phyloP scores from a whole-genome alignment of 2,888 invertebrate species.

The Synergus umbraculus region DNA sequence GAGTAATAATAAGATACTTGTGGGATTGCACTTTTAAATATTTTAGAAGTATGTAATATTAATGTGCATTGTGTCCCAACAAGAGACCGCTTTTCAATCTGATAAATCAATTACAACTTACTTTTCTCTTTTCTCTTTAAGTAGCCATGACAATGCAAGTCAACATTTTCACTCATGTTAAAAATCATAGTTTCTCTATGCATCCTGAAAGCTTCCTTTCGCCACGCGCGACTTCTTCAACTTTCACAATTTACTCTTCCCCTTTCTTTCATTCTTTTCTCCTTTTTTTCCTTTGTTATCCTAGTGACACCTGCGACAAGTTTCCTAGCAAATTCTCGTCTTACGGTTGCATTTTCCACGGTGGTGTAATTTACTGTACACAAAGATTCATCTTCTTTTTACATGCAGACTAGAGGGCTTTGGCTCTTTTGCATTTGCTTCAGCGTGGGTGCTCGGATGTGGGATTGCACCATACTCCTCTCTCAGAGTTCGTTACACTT shows the following conservation, averaged over 20 bases:
- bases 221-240: neutral
- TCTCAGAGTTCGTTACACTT: constrained; percentile 52
- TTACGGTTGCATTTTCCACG: constrained; percentile 46
- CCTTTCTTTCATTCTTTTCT: neutral
- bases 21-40: no score
- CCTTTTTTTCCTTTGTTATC: neutral
- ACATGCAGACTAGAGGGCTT: neutral
- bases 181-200: neutral
- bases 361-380: constrained; percentile 44
- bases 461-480: constrained; percentile 49
- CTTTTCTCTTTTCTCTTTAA: neutral
- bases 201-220: neutral
- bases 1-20: no score
- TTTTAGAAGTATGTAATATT: no score
- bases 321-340: constrained; percentile 47
- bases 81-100: no score
- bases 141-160: neutral
- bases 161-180: neutral
- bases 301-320: constrained; percentile 6
- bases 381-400: constrained; percentile 47
- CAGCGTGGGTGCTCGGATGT: constrained; percentile 45
- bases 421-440: constrained; percentile 43
- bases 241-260: neutral
- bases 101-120: neutral
- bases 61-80: no score